Evolutionary conservation across 2,113 vertebrate species (phyloP), one percentile per base, ranked within the genome.

Genomic region (Paracanthobrama guichenoti): DNA sequence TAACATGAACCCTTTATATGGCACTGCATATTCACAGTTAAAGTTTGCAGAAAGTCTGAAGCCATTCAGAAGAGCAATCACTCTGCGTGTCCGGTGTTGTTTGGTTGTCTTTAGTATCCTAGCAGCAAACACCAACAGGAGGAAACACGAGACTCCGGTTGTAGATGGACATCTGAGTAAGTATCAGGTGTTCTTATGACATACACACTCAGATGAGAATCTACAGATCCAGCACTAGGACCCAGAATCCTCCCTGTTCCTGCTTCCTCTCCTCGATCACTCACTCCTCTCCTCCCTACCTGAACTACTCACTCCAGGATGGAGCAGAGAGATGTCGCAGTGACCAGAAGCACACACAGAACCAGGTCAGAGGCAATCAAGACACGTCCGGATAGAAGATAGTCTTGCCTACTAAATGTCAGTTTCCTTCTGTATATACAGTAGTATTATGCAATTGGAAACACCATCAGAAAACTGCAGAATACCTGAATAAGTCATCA

Each of bases 221-320:
- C 66, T 42, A 79, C 42, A 28, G 42, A 64, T 44, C 39, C 20
- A 42, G 80, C 80, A 82, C 66, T 82, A 82, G 66, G 80, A 82
- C 80, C 80, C 80, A 71, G 80, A 57, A 42, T 50, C 48, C 16
- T 55, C 59, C 24, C 79, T 31, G 44, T 31, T 26, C 46, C 18
- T 11, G n/a, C 26, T 7, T 28, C 11, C 28, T n/a, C 12, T n/a
- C 16, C 3, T 20, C 48, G 16, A 66, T 31, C 78, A 48, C 11
- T 66, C 59, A 71, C 28, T 81, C 12, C 24, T 67, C 24, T 81
- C 42, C 62, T 53, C 79, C 79, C 39, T 24, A 81, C 79, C 79
- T 81, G 64, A 81, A 57, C 26, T 53, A 71, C 79, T 24, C 64
- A 69, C 44, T 69, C 76, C 62, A 82, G 64, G 80, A 82, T 82